Evolutionary conservation across 2,888 invertebrate species (phyloP).

Genomic region (Troides helena): DNA sequence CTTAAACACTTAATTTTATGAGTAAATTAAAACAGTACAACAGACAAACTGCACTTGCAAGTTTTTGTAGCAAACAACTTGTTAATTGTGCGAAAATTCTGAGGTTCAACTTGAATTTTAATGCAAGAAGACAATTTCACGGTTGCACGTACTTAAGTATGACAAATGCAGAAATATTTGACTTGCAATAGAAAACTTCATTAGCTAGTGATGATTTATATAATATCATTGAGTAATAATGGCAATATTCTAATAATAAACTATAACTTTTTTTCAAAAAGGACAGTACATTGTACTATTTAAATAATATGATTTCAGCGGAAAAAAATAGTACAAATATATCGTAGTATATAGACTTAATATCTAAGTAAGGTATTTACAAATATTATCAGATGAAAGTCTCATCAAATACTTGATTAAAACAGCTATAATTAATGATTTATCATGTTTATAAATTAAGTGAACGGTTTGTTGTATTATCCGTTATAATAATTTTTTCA

Average conservation of each 20-base stretch:
- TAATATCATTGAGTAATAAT: neutral
- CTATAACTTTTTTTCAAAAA: too few species aligned
- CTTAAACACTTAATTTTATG: conserved; percentile 24
- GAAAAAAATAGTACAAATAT: too few species aligned
- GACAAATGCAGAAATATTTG: conserved; percentile 69
- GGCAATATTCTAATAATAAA: too few species aligned
- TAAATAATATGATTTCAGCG: too few species aligned
- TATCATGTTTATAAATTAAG: too few species aligned
- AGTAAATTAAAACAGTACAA: conserved; percentile 22
- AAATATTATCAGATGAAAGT: too few species aligned
- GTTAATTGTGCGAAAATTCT: conserved; percentile 27
- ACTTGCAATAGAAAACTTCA: conserved; percentile 35
- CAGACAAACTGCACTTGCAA: conserved; percentile 25
- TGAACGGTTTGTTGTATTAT: neutral
- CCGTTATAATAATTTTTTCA: neutral
- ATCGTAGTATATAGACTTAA: too few species aligned
- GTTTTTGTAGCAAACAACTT: conserved; percentile 27
- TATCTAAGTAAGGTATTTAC: too few species aligned
- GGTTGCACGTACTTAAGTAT: conserved; percentile 38
- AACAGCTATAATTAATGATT: too few species aligned
- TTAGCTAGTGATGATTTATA: neutral
- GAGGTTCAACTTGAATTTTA: conserved; percentile 28
- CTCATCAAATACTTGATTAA: too few species aligned
- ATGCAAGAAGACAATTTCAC: conserved; percentile 22
- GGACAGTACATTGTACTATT: too few species aligned